Evolutionary conservation across 1,140 invertebrate species (phyloP).

Genomic region (Drosophila ohnishii): DNA sequence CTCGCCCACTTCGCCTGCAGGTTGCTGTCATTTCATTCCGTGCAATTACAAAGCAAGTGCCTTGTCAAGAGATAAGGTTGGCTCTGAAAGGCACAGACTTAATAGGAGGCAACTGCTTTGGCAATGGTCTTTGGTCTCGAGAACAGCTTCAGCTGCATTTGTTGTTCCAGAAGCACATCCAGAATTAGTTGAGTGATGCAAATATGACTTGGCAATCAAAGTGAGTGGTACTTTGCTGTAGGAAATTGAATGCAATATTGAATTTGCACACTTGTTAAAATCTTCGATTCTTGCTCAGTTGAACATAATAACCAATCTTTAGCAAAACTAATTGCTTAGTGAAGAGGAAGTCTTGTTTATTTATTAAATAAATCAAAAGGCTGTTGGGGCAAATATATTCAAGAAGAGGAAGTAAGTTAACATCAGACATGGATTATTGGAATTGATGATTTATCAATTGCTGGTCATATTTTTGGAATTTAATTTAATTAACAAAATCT

Average conservation of each 20-base stretch:
- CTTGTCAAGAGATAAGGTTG: constrained; percentile 19
- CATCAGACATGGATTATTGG: not conserved
- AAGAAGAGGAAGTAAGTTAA: not conserved
- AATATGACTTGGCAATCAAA: not conserved
- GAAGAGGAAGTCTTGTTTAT: not conserved
- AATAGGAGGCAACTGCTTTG: constrained; percentile 9
- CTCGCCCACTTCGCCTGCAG: constrained; percentile 18
- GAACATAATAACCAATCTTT: not conserved
- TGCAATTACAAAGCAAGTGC: constrained; percentile 40
- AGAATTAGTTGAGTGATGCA: not conserved
- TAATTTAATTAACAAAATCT: too few relatives aligned
- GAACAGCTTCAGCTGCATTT: constrained; percentile 7
- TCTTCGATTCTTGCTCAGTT: not conserved
- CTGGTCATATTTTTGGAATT: too few relatives aligned
- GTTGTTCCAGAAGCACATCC: not conserved
- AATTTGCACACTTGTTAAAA: too few relatives aligned
- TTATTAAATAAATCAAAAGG: not conserved
- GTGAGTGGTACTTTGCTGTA: not conserved
- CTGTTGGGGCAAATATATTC: too few relatives aligned
- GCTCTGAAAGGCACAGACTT: constrained; percentile 1
- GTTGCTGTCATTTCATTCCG: constrained; percentile 16
- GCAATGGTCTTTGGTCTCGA: not conserved
- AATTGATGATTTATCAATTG: not conserved
- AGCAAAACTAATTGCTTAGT: not conserved
- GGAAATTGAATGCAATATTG: not conserved